These are phyloP conservation scores for Melanogrammus aeglefinus DNA, from an alignment of 2,797 vertebrate genomes.

Conservation along the genomic window DNA sequence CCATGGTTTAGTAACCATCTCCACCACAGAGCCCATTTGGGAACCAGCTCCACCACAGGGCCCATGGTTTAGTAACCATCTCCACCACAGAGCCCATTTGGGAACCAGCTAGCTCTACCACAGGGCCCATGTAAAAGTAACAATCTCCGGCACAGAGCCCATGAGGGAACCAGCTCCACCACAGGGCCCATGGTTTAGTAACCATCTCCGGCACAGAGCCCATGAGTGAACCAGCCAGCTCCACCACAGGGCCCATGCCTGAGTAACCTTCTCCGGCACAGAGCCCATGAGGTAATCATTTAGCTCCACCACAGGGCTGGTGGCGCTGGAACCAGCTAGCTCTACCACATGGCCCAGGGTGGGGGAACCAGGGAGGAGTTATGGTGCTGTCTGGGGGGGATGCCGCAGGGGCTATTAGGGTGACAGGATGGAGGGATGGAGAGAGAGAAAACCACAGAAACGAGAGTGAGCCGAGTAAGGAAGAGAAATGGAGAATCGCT, in stretches of 20 bases:
- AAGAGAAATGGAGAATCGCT: conserved; percentile 21
- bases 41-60: neutral
- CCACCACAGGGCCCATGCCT: neutral
- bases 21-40: neutral
- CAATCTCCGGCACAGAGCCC: neutral
- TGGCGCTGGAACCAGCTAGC: neutral
- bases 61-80: neutral
- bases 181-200: neutral
- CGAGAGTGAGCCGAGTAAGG: neutral
- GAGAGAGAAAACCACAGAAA: conserved; percentile 9
- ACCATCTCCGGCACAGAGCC: neutral
- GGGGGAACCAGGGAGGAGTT: conserved; percentile 35
- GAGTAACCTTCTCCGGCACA: neutral
- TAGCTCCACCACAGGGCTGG: neutral
- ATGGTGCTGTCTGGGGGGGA: conserved; percentile 43
- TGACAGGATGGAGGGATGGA: conserved; percentile 26
- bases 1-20: neutral
- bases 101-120: neutral
- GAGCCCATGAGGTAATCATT: neutral
- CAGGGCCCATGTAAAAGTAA: neutral
- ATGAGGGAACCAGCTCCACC: neutral
- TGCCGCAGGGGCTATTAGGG: conserved; percentile 10
- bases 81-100: neutral
- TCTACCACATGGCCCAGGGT: conserved; percentile 40
- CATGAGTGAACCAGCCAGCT: neutral